A percentile compares a stretch with the other conserved stretches of the same genome.
These are phyloP conservation scores for Lepidothrix coronata DNA, from an alignment of 2,113 vertebrate species.

Conservation along the genomic window DNA sequence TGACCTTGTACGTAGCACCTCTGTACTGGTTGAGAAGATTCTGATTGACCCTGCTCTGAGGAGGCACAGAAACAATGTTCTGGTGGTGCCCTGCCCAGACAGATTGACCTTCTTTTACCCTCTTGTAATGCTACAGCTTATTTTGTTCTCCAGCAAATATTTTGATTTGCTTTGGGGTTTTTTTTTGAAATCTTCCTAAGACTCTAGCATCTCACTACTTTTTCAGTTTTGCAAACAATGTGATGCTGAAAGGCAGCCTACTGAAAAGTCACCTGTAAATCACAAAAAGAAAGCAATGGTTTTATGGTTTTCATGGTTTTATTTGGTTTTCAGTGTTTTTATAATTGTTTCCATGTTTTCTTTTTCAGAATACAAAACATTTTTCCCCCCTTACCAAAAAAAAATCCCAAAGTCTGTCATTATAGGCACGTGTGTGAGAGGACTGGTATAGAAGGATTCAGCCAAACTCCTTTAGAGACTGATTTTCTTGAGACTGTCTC, in stretches of 20 bases:
- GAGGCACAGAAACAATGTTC: neutral
- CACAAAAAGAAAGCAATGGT: neutral
- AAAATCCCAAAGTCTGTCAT: neutral
- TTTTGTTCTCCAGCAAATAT: neutral
- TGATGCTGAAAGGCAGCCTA: neutral
- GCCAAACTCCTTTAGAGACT: neutral
- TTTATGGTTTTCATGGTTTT: neutral
- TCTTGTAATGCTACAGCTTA: neutral
- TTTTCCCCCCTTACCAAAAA: neutral
- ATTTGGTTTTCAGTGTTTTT: too few relatives aligned
- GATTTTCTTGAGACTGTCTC: neutral
- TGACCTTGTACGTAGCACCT: fast-evolving
- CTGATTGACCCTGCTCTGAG: neutral
- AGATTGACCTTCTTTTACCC: neutral
- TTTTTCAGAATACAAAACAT: neutral
- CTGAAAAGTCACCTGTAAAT: neutral
- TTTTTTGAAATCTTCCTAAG: neutral
- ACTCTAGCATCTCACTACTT: neutral
- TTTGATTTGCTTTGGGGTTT: neutral
- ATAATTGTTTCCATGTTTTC: neutral
- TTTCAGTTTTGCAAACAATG: neutral
- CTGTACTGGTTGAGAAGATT: neutral
- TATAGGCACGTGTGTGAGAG: neutral
- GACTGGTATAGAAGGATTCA: neutral
- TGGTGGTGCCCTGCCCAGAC: neutral